A percentile compares a stretch with the other conserved stretches of the same genome.
Conservation (phyloP, 2,888 invertebrate genomes). For the Cephus nigrinus region DNA sequence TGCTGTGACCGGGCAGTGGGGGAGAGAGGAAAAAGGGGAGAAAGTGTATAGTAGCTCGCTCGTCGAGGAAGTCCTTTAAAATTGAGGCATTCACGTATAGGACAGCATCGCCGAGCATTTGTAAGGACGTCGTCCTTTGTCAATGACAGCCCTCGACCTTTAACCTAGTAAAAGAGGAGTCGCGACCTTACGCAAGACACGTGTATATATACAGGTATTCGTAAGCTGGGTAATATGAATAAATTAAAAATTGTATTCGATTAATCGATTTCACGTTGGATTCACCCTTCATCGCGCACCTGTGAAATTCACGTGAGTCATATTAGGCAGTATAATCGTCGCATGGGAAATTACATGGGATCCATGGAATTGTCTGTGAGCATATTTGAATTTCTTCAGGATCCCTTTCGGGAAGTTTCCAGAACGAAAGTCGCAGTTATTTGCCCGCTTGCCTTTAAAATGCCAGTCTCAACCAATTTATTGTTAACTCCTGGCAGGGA, state of each 20-base stretch:
- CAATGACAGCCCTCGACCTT: not conserved
- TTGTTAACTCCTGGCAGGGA: too few relatives aligned
- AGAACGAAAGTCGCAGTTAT: not conserved
- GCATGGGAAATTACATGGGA: too few relatives aligned
- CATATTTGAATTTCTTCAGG: not conserved
- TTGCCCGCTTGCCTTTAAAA: too few relatives aligned
- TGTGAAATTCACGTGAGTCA: too few relatives aligned
- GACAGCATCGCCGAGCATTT: not conserved
- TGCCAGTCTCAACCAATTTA: too few relatives aligned
- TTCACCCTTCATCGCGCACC: too few relatives aligned
- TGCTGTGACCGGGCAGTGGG: too few relatives aligned
- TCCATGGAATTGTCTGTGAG: not conserved
- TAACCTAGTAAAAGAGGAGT: not conserved
- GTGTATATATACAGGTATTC: too few relatives aligned
- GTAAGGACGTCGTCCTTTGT: not conserved
- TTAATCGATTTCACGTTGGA: too few relatives aligned
- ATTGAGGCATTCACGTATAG: not conserved
- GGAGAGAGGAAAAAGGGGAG: not conserved
- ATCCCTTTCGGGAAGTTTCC: not conserved
- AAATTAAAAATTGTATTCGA: too few relatives aligned
- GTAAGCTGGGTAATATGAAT: too few relatives aligned
- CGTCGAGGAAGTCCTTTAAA: not conserved
- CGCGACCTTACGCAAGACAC: not conserved
- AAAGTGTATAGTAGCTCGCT: not conserved
- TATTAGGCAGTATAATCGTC: too few relatives aligned